Evolutionary conservation across 2,888 invertebrate genomes (phyloP).

Genomic region (Ferdinandea cuprea): DNA sequence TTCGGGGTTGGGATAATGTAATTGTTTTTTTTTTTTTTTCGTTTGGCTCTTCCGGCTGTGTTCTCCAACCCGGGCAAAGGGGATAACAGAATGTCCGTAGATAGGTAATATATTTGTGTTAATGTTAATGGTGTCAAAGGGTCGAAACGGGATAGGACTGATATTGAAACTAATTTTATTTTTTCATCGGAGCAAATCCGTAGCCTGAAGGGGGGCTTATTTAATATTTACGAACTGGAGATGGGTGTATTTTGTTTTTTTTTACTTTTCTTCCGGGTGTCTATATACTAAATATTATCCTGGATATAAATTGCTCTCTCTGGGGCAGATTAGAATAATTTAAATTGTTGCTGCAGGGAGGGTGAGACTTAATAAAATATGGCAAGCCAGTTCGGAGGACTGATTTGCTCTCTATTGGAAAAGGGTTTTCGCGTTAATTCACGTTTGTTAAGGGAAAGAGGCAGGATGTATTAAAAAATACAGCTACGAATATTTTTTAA

Average conservation of each 20-base stretch:
- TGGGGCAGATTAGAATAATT: constrained; percentile 2
- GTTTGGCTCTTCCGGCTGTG: neutral
- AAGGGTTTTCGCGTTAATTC: too few species aligned
- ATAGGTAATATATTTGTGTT: constrained; percentile 38
- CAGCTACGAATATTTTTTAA: too few species aligned
- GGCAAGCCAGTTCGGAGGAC: too few species aligned
- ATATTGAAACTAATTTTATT: constrained; percentile 6
- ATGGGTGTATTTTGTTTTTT: neutral
- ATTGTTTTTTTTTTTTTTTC: constrained; percentile 31
- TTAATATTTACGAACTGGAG: constrained; percentile 33
- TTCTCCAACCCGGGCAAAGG: neutral
- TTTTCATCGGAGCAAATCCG: neutral
- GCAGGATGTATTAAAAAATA: too few species aligned
- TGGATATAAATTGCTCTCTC: constrained; percentile 22
- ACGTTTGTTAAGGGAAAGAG: too few species aligned
- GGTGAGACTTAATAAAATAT: too few species aligned
- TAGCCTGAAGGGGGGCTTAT: neutral
- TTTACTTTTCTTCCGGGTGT: neutral
- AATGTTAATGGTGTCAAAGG: constrained; percentile 44
- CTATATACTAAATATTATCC: constrained; percentile 24
- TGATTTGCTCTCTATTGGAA: too few species aligned
- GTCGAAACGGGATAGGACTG: constrained; percentile 15
- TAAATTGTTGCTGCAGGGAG: neutral
- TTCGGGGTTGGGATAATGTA: constrained; percentile 8
- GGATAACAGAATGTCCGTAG: neutral